These are phyloP conservation scores for Synanthedon tipuliformis DNA, from an alignment of 2,888 invertebrate species.

Conservation along the genomic window DNA sequence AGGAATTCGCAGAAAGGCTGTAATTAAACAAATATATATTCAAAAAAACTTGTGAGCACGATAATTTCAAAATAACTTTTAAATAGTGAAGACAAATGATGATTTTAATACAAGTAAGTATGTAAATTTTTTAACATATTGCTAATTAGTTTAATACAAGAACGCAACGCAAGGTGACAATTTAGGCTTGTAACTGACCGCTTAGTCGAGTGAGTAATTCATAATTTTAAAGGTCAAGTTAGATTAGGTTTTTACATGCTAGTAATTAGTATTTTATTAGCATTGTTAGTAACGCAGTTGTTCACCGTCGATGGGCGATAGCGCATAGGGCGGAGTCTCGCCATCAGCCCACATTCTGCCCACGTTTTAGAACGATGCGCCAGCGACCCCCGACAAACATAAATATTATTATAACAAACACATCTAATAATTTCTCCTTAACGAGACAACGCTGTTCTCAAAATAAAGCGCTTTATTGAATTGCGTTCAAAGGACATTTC, in stretches of 20 bases:
- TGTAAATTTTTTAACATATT: constrained; percentile 1
- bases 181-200: background rate
- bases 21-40: too few species aligned
- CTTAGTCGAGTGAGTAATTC: background rate
- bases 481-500: too few species aligned
- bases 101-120: constrained; percentile 1
- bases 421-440: background rate
- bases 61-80: too few species aligned
- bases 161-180: background rate
- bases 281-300: constrained; percentile 7
- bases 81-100: background rate
- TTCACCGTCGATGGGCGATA: constrained; percentile 21
- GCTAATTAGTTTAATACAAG: background rate
- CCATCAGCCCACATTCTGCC: constrained; percentile 23
- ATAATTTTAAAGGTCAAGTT: background rate
- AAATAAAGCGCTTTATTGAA: too few species aligned
- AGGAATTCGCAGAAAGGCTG: too few species aligned
- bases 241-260: background rate
- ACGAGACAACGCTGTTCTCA: too few species aligned
- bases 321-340: constrained; percentile 16
- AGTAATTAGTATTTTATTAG: background rate
- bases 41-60: too few species aligned
- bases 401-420: background rate
- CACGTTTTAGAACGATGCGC: constrained; percentile 14
- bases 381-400: constrained; percentile 3